These are phyloP conservation scores for Rhynchotus rufescens DNA, from an alignment of 2,797 vertebrate species.

Conservation along the genomic window DNA sequence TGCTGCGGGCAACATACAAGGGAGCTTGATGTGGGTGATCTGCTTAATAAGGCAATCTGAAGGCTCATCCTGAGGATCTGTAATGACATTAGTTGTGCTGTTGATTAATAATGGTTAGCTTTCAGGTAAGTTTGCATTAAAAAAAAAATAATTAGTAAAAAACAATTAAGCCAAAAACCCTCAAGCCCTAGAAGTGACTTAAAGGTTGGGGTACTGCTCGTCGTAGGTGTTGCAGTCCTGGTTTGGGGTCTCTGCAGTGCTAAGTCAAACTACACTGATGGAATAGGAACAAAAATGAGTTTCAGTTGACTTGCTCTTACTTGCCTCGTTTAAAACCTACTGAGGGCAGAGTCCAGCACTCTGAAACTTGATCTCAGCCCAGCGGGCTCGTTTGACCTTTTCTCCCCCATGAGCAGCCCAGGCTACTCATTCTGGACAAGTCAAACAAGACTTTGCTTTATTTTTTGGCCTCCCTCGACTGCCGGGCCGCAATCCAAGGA, in stretches of 20 bases:
- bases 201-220: fast-evolving
- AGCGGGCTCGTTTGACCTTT: background rate
- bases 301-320: fast-evolving
- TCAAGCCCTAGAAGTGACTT: background rate
- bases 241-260: background rate
- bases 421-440: background rate
- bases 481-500: conserved; percentile 23
- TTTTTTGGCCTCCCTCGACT: conserved; percentile 7
- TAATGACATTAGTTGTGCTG: background rate
- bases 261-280: fast-evolving
- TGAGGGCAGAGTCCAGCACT: background rate
- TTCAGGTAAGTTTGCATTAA: background rate
- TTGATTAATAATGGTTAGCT: background rate
- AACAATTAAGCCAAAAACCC: too few species aligned
- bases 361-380: background rate
- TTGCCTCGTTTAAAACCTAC: background rate
- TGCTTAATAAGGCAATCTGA: background rate
- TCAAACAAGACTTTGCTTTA: background rate
- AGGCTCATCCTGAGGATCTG: background rate
- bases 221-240: background rate
- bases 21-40: background rate
- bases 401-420: background rate
- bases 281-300: background rate
- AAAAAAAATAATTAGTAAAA: background rate
- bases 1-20: background rate